Conservation (phyloP, 2,888 invertebrate genomes). For the Agriopis aurantiaria region DNA sequence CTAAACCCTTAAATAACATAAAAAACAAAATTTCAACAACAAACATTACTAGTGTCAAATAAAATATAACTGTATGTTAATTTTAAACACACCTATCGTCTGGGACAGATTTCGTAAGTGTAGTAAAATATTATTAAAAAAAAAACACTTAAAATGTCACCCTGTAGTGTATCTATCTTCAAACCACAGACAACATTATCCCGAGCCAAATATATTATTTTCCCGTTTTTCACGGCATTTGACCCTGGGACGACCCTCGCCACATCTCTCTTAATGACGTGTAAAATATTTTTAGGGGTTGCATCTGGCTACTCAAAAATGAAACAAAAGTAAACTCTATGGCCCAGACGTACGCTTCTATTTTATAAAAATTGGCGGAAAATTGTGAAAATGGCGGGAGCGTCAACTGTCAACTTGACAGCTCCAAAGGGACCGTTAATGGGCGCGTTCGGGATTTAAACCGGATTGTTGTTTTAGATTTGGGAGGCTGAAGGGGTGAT, state of each 20-base stretch:
- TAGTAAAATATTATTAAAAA: too few species aligned
- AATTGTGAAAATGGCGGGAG: slow-evolving; percentile 52
- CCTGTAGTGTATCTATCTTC: slow-evolving; percentile 9
- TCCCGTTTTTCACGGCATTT: slow-evolving; percentile 77
- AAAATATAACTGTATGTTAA: too few species aligned
- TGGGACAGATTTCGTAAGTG: too few species aligned
- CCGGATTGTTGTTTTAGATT: slow-evolving; percentile 74
- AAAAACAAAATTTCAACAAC: too few species aligned
- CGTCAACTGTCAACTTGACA: slow-evolving; percentile 80
- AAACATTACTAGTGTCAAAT: too few species aligned
- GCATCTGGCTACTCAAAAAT: slow-evolving; percentile 48
- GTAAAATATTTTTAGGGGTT: slow-evolving; percentile 68
- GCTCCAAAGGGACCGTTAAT: slow-evolving; percentile 67
- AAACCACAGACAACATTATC: slow-evolving; percentile 24
- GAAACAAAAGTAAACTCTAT: slow-evolving; percentile 48
- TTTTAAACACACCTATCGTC: too few species aligned
- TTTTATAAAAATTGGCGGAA: slow-evolving; percentile 53
- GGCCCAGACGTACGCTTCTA: slow-evolving; percentile 34
- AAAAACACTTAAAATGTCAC: background rate
- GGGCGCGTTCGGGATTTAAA: slow-evolving; percentile 71
- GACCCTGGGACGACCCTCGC: slow-evolving; percentile 61
- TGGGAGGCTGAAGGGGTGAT: slow-evolving; percentile 50
- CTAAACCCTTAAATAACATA: too few species aligned
- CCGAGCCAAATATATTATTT: slow-evolving; percentile 61
- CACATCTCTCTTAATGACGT: slow-evolving; percentile 72